phyloP scores from a whole-genome alignment of 2,797 vertebrate species.

The Propithecus deckenii region DNA sequence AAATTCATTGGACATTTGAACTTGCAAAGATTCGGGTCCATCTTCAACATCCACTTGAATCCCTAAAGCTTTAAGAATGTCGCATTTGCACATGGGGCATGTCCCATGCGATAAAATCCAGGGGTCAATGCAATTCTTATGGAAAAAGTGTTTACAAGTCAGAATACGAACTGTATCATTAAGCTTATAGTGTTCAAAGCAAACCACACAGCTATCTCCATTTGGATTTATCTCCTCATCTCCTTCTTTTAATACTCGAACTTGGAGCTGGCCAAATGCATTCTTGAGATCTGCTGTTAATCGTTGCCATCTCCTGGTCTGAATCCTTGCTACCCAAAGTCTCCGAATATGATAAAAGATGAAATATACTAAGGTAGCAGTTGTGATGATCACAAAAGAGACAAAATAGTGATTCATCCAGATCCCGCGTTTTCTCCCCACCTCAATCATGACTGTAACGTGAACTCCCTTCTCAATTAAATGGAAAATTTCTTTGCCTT shows the following conservation, averaged over 20 bases:
- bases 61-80: slow-evolving; percentile 72
- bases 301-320: slow-evolving; percentile 55
- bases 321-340: slow-evolving; percentile 52
- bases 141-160: slow-evolving; percentile 77
- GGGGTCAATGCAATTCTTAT: slow-evolving; percentile 66
- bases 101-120: slow-evolving; percentile 69
- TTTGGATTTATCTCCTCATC: slow-evolving; percentile 63
- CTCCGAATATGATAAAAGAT: slow-evolving; percentile 60
- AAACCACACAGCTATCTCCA: slow-evolving; percentile 65
- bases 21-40: slow-evolving; percentile 34
- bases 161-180: slow-evolving; percentile 66
- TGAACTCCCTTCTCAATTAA: slow-evolving; percentile 67
- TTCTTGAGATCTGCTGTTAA: slow-evolving; percentile 56
- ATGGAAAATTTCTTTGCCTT: slow-evolving; percentile 68
- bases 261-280: slow-evolving; percentile 59
- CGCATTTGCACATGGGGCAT: slow-evolving; percentile 72
- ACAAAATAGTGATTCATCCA: slow-evolving; percentile 71
- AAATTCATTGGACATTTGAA: slow-evolving; percentile 54
- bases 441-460: slow-evolving; percentile 52
- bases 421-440: slow-evolving; percentile 66
- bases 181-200: slow-evolving; percentile 71
- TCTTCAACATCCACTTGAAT: slow-evolving; percentile 61
- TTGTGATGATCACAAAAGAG: slow-evolving; percentile 47
- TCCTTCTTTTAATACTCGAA: slow-evolving; percentile 63
- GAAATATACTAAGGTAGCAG: slow-evolving; percentile 45